phyloP scores from a whole-genome alignment of 2,888 invertebrate genomes.

The Exocentrus adspersus region DNA sequence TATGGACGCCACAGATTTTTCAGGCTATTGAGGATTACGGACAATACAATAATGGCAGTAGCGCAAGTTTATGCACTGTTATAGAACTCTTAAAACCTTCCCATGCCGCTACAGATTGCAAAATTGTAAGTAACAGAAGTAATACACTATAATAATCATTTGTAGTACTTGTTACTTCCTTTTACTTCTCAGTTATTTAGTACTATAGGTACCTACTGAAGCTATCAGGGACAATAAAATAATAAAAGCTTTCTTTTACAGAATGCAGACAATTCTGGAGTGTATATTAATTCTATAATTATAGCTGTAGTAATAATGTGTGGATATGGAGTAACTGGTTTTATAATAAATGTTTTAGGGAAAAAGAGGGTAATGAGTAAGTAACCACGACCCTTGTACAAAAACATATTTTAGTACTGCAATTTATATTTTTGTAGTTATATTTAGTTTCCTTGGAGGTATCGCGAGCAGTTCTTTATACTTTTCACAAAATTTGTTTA shows the following conservation, averaged over 20 bases:
- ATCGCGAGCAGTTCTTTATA: conserved; percentile 67
- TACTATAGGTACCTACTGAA: no score
- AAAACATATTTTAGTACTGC: neutral
- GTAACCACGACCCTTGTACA: no score
- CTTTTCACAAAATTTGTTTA: conserved; percentile 65
- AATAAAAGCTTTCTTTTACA: neutral
- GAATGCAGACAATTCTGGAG: conserved; percentile 2
- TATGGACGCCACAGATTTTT: conserved; percentile 86
- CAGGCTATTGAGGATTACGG: conserved; percentile 69
- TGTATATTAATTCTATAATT: conserved; percentile 16
- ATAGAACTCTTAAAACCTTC: conserved; percentile 54
- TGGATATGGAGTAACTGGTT: conserved; percentile 16
- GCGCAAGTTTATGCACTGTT: conserved; percentile 62
- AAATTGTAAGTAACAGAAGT: conserved; percentile 32
- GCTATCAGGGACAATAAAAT: neutral
- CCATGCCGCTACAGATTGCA: conserved; percentile 34
- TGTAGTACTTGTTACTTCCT: no score
- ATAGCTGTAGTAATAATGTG: conserved; percentile 5
- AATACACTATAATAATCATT: neutral
- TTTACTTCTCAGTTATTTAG: no score
- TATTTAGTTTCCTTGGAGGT: conserved; percentile 60
- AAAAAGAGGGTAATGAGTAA: conserved; percentile 18
- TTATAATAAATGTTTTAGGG: conserved; percentile 11
- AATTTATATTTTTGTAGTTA: conserved; percentile 48
- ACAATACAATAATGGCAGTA: conserved; percentile 34